Evolutionary conservation across 2,888 invertebrate species (phyloP), one percentile per base, ranked within the genome.

Genomic region (Chloroclysta siterata): DNA sequence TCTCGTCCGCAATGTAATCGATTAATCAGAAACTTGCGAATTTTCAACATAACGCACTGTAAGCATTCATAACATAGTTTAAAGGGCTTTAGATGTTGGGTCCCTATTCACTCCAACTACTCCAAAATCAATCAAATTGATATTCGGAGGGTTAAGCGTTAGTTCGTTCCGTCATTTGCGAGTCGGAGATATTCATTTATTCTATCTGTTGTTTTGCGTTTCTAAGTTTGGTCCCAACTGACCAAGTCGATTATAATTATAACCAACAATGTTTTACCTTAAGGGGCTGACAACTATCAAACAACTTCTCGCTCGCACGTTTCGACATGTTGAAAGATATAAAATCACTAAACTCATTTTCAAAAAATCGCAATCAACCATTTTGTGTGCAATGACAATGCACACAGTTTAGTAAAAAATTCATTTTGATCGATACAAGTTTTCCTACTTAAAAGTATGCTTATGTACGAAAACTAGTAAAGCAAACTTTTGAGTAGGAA

Each of bases 1-100:
- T 84, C 82, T 83, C 78, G 72, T 78, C 84, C 84, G 76, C 79
- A 82, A 71, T 76, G 77, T 79, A 80, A 85, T 86, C 85, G 84
- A 89, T 90, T 88, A 87, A 87, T 85, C 81, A 74, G 63, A 84
- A 87, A 87, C 86, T 89, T 83, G 75, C 48, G 74, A 76, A 77
- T 78, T 80, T 82, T 80, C 77, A 77, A 81, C 76, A 76, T 59
- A 63, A 56, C 65, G 53, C 51, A 58, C 65, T 63, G 60, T 73
- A 66, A 73, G 69, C 69, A 75, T 78, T 80, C 75, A 76, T 73
- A 77, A 74, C 75, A 80, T 81, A 82, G 81, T 81, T 83, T 60
- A 68, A 60, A 61, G 66, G 70, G 65, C 70, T 74, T 78, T 74
- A 76, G 69, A 78, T 70, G 68, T 72, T 60, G 58, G 60, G 68